Conservation (phyloP, 1,140 invertebrate species). For the Zaprionus davidi region DNA sequence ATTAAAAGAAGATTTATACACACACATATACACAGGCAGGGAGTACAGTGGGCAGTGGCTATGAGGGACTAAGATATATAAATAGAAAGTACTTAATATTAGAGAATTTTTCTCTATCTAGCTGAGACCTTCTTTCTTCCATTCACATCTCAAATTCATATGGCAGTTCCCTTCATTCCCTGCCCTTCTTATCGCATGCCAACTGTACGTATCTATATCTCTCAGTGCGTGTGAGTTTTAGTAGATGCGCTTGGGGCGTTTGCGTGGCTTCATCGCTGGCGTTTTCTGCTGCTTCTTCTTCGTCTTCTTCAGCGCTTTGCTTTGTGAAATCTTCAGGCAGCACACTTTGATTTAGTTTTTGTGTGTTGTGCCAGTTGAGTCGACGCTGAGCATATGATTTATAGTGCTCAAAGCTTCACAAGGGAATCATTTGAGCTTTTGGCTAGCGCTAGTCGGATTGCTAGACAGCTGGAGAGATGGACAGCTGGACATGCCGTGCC, state of each 20-base stretch:
- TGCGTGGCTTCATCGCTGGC: slow-evolving; percentile 23
- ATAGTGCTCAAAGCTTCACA: slow-evolving; percentile 54
- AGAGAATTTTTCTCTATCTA: background rate
- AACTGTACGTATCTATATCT: slow-evolving; percentile 33
- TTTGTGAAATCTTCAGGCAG: slow-evolving; percentile 60
- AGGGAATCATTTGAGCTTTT: slow-evolving; percentile 27
- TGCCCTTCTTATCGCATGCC: slow-evolving; percentile 3
- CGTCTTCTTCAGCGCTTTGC: slow-evolving; percentile 31
- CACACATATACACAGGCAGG: slow-evolving; percentile 36
- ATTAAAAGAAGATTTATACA: slow-evolving; percentile 84
- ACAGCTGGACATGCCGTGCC: background rate
- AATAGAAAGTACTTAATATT: background rate
- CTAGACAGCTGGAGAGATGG: background rate
- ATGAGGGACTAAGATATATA: background rate
- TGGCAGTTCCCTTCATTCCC: background rate
- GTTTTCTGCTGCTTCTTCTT: slow-evolving; percentile 20
- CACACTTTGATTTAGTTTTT: slow-evolving; percentile 69
- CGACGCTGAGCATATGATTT: slow-evolving; percentile 59
- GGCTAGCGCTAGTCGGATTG: slow-evolving; percentile 52
- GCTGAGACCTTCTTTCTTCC: background rate
- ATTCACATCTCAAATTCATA: background rate
- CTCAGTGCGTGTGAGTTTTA: slow-evolving; percentile 44
- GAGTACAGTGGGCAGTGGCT: slow-evolving; percentile 3
- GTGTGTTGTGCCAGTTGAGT: slow-evolving; percentile 28
- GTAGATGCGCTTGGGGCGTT: slow-evolving; percentile 44